Evolutionary conservation across 2,888 invertebrate genomes (phyloP), one percentile per base, ranked within the genome.

Genomic region (Aspidapion aeneum): DNA sequence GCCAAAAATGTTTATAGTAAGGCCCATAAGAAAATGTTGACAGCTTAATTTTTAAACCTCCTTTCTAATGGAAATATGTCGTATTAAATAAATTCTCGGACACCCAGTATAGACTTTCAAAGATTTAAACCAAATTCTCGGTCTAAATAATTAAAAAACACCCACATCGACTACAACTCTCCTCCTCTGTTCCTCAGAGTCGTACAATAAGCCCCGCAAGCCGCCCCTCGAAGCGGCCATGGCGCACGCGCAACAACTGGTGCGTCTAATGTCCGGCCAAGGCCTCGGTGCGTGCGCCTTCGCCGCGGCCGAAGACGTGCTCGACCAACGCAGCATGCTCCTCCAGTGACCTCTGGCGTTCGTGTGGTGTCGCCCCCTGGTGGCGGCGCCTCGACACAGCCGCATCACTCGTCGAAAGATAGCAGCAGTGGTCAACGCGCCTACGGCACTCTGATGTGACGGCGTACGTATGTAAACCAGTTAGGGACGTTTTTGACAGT

Each of bases 241-340:
- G 79, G 89, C 92, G 70, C 97, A 98, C 82, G 92, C 96, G 69
- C 88, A 90, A 75, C 91, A 93, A 80, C 86, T 97, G 75, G 88
- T 96, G 76, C 89, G 90, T 71, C 85, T 95, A 76, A 96, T 97
- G 94, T 90, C 95, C 69, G 89, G 88, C 77, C 86, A 90, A 69
- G 94, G 93, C 66, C 87, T 97, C 70, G 96, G 96, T 75, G 90
- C 95, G 65, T 94, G 95, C 87, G 97, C 96, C 80, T 97, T 97
- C 84, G 93, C 96, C 75, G 93, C 92, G 82, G 89, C 96, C 76
- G 87, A 90, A 75, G 92, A 93, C 80, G 87, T 92, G 78, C 86
- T 91, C 81, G 85, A 86, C 72, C 87, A 86, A 86, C 87, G 87
- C 18, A n/a, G n/a, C n/a, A n/a, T n/a, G n/a, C 66, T 63, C 63